These are phyloP conservation scores for Acipenser transmontanus DNA, from an alignment of 2,797 vertebrate species.

Conservation along the genomic window DNA sequence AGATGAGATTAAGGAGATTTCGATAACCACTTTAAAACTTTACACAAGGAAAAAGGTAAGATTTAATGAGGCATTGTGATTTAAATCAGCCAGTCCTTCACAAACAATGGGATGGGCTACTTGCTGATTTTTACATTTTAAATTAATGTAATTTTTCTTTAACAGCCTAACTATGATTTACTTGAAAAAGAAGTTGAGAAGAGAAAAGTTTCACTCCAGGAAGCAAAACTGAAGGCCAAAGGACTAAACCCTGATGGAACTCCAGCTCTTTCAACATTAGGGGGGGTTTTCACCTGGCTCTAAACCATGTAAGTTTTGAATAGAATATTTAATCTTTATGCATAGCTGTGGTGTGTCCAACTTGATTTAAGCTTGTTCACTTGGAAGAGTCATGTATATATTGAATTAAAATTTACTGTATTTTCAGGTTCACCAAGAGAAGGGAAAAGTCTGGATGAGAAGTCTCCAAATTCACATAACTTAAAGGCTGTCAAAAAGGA, in stretches of 20 bases:
- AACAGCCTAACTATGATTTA: constrained; percentile 89
- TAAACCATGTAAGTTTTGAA: constrained; percentile 75
- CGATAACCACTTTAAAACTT: constrained; percentile 86
- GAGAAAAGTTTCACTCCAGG: constrained; percentile 85
- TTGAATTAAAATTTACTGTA: neutral
- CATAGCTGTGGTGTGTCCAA: neutral
- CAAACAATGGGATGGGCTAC: too few species aligned
- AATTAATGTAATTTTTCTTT: neutral
- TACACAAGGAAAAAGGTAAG: constrained; percentile 92
- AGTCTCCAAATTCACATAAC: constrained; percentile 71
- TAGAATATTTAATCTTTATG: neutral
- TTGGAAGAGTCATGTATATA: neutral
- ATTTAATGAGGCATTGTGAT: neutral
- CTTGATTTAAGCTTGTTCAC: neutral
- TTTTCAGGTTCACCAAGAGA: constrained; percentile 78
- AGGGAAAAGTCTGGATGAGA: constrained; percentile 77
- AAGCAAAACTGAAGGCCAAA: constrained; percentile 95
- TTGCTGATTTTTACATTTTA: neutral
- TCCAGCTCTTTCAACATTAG: constrained; percentile 82
- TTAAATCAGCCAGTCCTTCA: too few species aligned
- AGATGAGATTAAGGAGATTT: constrained; percentile 95
- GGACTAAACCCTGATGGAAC: constrained; percentile 94
- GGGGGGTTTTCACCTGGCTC: constrained; percentile 93
- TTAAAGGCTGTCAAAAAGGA: constrained; percentile 86
- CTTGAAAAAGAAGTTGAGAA: constrained; percentile 96